Base-by-base conservation (phyloP, 64 coral and sea anemone species). In the Dendronephthya gigantea region DNA sequence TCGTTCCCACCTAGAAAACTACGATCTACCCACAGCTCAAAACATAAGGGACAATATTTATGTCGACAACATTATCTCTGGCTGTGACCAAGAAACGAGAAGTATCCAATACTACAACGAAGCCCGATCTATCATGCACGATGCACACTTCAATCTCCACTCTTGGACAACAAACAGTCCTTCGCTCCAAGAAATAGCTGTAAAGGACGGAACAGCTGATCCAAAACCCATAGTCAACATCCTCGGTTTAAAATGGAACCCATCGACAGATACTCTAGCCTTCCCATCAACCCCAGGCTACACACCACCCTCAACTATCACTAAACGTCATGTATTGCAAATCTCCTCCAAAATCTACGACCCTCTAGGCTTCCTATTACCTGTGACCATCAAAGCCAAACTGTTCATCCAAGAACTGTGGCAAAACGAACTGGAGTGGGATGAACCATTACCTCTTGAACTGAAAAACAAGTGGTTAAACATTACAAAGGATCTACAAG, bases 371-470 rank as follows among this genome's bases (percentile, higher is more conserved):
- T 39, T 90, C 59, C 34, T 90, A 19, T 84, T 58, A 55, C 88
- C 83, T 31, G 83, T 90, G 9, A 47, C 83, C 23, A 48, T 90
- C 28, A 84, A 65, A 16, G 88, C 82, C 69, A 90, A 90, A 81
- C 40, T 85, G 0, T 65, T 90, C 22, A 90, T 90, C 28, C 88
- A 90, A 85, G 88, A 90, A 69, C 23, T 90, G 82, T 84, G 82
- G 88, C 51, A 90, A 39, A 43, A 34, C 38, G 15, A 90, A 32
- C 55, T 90, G 31, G n/a, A n/a, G n/a, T n/a, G n/a, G n/a, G 88
- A 90, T 33, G 88, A 90, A 83, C 88, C 52, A 34, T 58, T 76
- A 22, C 48, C 82, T 32, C 22, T 31, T 70, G 88, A 90, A 51
- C 52, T 84, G 40, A 50, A 19, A 25, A 50, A n/a, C n/a, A n/a